Base-by-base conservation (phyloP, 2,113 vertebrate species). In the Eubucco bourcierii region DNA sequence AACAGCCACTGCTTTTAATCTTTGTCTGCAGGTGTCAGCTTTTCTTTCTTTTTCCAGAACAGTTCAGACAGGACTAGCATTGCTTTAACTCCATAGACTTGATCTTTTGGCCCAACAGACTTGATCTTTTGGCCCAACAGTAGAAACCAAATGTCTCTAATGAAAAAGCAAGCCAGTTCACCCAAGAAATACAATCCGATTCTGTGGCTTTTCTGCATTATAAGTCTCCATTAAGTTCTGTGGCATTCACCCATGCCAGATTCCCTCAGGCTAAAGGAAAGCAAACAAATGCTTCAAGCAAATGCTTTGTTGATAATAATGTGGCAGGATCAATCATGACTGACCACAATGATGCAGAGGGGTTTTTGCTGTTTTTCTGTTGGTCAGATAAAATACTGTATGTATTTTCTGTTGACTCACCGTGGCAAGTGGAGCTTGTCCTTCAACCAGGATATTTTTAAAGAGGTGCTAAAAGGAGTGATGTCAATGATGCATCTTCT, bases 191-290 rank as follows among this genome's bases (percentile, higher is more conserved):
- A 84, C 27, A 72, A 91, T 80, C 79, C 88, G 61, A 80, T 94
- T 66, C 47, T 55, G 39, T 78, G 85, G 79, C 70, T 77, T 85
- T 71, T 72, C 76, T 81, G 73, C 87, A 79, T 91, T 94, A 90
- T 28, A 94, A 92, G 72, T 93, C 96, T 93, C 94, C 84, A 92
- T 91, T 90, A 93, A 88, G 70, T 92, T 95, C 70, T 33, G 66
- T 84, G 90, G 92, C 85, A 86, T 78, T 94, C 71, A 80, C 82
- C 76, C 76, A 75, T 84, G 70, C 91, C 82, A 88, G 91, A 94
- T 92, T 94, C 76, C 91, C 81, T 34, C 68, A 91, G 87, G 84
- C 79, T 78, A 83, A 91, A 75, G 66, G 76, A 95, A 89, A 70
- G 76, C 76, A 96, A 94, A 90, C 82, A 93, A 92, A 94, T 39